Evolutionary conservation across 2,888 invertebrate species (phyloP), one percentile per base, ranked within the genome.

Genomic region (Cataglyphis rosenhaueri): DNA sequence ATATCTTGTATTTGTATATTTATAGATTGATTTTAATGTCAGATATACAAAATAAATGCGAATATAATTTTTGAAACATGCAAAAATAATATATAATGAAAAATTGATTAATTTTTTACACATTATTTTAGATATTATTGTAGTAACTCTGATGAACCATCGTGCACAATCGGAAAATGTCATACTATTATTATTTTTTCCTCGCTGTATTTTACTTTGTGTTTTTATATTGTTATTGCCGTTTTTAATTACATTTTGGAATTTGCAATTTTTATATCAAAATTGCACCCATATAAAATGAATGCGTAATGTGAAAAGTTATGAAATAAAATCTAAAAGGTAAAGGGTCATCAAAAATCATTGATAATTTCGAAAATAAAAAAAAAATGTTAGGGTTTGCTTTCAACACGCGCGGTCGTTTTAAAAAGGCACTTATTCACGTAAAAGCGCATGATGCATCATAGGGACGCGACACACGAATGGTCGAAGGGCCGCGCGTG

Each of bases 391-490:
- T 65, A 32, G 55, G 57, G 48, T 35, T 74, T 61, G 52, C 62
- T 73, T 73, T 64, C 38, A 66, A 82, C 64, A 62, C 66, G 35
- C 55, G 75, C 48, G 78, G 79, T 85, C 81, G 84, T 71, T 83
- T 83, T 78, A 76, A 84, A 66, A 86, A 55, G 76, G 32, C 78
- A 79, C 65, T 84, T 73, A 78, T 44, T 44, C 70, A 55, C 68
- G 76, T 85, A 83, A 88, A 86, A 86, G 85, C 84, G 82, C 75
- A 81, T 78, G 83, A 52, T 83, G 83, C 84, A 71, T 68, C 76
- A 71, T 32, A 48, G 73, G 41, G 57, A 21, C 12, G 32, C 57
- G 25, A 29, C 41, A 25, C 29, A 18, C 25, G 35, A 55, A 55
- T 29, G 55, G 2, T 68, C 68, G 44, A 59, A 79, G 44, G 73